Evolutionary conservation across 2,888 invertebrate species (phyloP).

Genomic region (Cephus sareptanus): DNA sequence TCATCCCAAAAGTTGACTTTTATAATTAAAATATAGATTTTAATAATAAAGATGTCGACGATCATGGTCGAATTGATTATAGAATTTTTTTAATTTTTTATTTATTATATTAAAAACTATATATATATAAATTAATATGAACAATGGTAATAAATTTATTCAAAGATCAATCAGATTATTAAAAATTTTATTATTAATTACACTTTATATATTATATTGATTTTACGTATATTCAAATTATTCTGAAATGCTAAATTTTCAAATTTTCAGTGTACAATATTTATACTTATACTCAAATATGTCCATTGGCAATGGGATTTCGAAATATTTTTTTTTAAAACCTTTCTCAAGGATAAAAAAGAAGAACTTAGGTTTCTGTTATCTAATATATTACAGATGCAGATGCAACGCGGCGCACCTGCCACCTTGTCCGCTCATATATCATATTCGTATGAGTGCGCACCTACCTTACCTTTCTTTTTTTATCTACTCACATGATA

Average conservation of each 20-base stretch:
- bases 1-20: not conserved
- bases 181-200: not conserved
- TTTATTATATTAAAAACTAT: not conserved
- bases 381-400: not conserved
- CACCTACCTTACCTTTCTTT: not conserved
- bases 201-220: not conserved
- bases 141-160: not conserved
- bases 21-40: not conserved
- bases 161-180: not conserved
- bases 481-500: not conserved
- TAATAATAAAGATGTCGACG: not conserved
- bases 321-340: not conserved
- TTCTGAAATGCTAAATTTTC: not conserved
- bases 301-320: not conserved
- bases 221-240: not conserved
- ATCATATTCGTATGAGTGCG: slow-evolving; percentile 1
- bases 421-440: not conserved
- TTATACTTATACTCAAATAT: too few relatives aligned
- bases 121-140: not conserved
- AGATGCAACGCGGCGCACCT: not conserved
- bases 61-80: too few relatives aligned
- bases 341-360: not conserved
- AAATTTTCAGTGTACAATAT: not conserved
- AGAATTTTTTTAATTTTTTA: not conserved
- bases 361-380: slow-evolving; percentile 5